Conservation (phyloP, 2,113 vertebrate species). For the Myotis yumanensis region DNA sequence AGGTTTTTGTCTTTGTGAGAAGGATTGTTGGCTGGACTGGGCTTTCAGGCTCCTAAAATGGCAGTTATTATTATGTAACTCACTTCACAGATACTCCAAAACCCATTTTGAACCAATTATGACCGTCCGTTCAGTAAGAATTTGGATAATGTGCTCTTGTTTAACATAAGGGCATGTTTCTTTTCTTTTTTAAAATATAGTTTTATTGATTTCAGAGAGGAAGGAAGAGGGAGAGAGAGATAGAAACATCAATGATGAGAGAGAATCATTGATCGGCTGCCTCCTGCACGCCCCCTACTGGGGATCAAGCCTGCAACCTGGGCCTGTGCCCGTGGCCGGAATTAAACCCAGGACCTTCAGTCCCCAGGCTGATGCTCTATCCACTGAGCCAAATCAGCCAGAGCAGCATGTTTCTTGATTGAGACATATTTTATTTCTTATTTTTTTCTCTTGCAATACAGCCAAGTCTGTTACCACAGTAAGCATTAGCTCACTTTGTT, state of each 20-base stretch:
- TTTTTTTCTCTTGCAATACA: background rate
- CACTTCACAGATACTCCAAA: background rate
- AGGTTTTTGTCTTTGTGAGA: background rate
- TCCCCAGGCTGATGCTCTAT: too few species aligned
- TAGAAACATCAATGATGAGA: too few species aligned
- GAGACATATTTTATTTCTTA: background rate
- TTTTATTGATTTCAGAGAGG: too few species aligned
- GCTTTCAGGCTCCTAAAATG: background rate
- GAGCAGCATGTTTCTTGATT: background rate
- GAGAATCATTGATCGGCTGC: too few species aligned
- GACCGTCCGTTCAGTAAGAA: background rate
- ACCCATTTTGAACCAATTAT: background rate
- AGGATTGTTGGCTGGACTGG: background rate
- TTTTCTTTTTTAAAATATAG: background rate
- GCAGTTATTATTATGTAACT: background rate
- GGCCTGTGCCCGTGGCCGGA: too few species aligned
- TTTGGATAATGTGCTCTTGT: background rate
- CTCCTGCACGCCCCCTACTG: too few species aligned
- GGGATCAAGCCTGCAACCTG: too few species aligned
- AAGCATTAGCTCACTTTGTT: background rate
- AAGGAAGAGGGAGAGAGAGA: too few species aligned
- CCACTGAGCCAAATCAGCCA: too few species aligned
- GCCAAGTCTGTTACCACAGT: background rate
- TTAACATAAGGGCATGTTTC: constrained; percentile 3
- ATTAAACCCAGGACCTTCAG: too few species aligned